Evolutionary conservation across 1,140 invertebrate genomes (phyloP).

Genomic region (Leptinotarsa undecemlineata): DNA sequence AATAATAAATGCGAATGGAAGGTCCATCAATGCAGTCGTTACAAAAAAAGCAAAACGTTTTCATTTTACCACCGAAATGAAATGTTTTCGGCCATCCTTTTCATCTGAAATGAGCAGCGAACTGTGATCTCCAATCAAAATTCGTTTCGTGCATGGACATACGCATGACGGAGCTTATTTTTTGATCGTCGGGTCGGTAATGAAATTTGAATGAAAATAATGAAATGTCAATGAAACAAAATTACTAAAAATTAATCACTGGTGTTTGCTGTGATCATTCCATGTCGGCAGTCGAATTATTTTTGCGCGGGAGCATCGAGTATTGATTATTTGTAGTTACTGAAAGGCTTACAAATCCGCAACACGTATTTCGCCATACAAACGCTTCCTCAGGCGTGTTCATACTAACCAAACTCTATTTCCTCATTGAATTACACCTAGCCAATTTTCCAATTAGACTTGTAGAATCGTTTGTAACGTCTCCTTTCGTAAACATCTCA

Average conservation of each 20-base stretch:
- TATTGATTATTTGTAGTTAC: no score
- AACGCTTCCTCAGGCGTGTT: no score
- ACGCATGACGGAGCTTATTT: conserved; percentile 33
- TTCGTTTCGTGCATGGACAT: conserved; percentile 26
- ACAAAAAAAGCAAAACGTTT: conserved; percentile 18
- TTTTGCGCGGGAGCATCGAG: background rate
- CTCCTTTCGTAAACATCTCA: no score
- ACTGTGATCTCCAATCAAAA: conserved; percentile 34
- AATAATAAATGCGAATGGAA: conserved; percentile 23
- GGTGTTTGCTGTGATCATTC: conserved; percentile 24
- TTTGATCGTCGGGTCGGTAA: conserved; percentile 23
- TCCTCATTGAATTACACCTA: no score
- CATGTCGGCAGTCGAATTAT: background rate
- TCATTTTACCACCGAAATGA: conserved; percentile 24
- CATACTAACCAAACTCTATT: no score
- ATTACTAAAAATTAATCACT: conserved; percentile 34
- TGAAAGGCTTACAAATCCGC: no score
- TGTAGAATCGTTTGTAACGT: no score
- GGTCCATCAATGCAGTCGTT: conserved; percentile 18
- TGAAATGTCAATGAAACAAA: conserved; percentile 36
- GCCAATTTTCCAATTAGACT: no score
- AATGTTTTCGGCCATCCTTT: conserved; percentile 25
- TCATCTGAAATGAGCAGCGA: conserved; percentile 30
- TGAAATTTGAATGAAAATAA: conserved; percentile 37
- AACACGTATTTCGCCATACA: no score